A percentile compares a stretch with the other conserved stretches of the same genome.
These are phyloP conservation scores for Chloroceryle inda DNA, from an alignment of 2,797 vertebrate species.

Conservation along the genomic window DNA sequence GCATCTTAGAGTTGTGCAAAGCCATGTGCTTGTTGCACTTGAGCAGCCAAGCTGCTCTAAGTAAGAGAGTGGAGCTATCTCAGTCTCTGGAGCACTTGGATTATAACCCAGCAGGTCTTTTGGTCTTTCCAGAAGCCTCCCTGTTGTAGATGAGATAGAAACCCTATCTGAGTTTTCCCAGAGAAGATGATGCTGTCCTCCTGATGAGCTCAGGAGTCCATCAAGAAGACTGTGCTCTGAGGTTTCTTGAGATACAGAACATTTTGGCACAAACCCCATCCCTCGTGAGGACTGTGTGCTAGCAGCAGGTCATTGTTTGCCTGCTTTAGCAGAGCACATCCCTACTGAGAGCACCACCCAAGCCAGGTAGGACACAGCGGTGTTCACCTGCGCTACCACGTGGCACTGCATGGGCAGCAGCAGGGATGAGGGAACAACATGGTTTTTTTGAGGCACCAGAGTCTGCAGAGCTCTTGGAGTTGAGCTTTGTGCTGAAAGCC, in stretches of 20 bases:
- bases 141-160: not conserved
- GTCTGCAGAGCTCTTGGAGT: not conserved
- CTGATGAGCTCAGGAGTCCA: not conserved
- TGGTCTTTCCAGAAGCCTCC: not conserved
- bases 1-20: not conserved
- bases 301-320: not conserved
- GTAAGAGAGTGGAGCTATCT: not conserved
- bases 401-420: no score
- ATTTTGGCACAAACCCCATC: fast-evolving
- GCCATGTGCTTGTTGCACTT: fast-evolving
- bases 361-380: not conserved
- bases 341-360: not conserved
- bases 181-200: not conserved
- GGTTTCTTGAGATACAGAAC: not conserved
- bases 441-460: not conserved
- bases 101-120: not conserved
- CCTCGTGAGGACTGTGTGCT: fast-evolving
- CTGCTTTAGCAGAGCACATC: not conserved
- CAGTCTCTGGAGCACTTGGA: not conserved
- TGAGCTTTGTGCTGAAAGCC: not conserved
- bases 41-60: not conserved
- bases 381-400: fast-evolving
- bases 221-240: not conserved
- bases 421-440: not conserved
- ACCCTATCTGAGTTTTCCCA: not conserved